Base-by-base conservation (phyloP, 2,113 vertebrate species). In the Mesocricetus auratus region DNA sequence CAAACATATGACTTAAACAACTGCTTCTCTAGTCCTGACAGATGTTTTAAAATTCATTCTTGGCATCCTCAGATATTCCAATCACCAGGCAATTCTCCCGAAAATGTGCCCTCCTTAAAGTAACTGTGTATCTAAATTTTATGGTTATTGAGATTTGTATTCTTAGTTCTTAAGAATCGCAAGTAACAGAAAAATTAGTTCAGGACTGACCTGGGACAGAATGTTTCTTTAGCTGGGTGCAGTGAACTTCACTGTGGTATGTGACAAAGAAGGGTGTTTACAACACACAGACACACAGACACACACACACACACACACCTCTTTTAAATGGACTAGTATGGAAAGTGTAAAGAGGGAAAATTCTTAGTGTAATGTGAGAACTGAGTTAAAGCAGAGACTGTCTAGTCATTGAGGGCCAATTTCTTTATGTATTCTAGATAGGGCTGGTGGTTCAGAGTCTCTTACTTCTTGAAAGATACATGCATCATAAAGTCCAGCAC, bases 1-100 rank as follows among this genome's bases (percentile, higher is more conserved):
- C 17, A 9, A 94, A 93, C 73, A 86, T 68, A 56, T 83, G 42
- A 93, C 16, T 94, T 71, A 88, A 93, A 83, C 42, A 93, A 45
- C 86, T 83, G 1, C 7, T 1, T 81, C n/a, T 94, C 45, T 90
- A 29, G 60, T 82, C 86, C 42, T 90, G 50, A n/a, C 26, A 87
- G 33, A 47, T 77, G 24, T 87, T 90, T 53, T 11, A 83, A 90
- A 87, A 58, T 82, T 39, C 74, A 15, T 58, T 87, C 68, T 24
- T 12, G 2, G 24, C 5, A n/a, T 82, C 50, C 36, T 87, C 21
- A 87, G 69, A 62, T 87, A 87, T n/a, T 66, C 69, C 75, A 94
- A 22, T 94, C 47, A 90, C 77, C n/a, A 78, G 42, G 24, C n/a
- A 93, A 64, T 7, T 82, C 77, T 93, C 31, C 50, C 45, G 77